Evolutionary conservation across 2,113 vertebrate species (phyloP).

Genomic region (Pterophyllum scalare): DNA sequence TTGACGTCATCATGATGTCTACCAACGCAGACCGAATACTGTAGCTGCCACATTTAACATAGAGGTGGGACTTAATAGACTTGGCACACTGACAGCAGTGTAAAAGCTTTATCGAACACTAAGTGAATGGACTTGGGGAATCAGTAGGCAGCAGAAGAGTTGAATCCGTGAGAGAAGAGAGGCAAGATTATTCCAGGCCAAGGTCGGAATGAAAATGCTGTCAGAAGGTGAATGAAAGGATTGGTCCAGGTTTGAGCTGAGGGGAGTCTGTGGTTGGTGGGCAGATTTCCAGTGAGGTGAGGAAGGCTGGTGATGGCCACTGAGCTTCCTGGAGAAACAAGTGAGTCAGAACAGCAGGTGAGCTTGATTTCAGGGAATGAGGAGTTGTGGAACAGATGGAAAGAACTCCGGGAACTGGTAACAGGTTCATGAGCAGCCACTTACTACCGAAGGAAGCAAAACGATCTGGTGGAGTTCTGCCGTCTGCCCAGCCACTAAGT

Average conservation of each 20-base stretch:
- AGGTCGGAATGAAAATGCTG: neutral
- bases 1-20: too few relatives aligned
- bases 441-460: too few relatives aligned
- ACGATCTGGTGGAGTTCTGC: too few relatives aligned
- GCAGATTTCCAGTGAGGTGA: neutral
- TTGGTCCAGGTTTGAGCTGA: neutral
- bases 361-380: neutral
- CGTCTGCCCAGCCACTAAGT: too few relatives aligned
- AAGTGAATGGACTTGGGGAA: neutral
- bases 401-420: neutral
- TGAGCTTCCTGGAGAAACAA: too few relatives aligned
- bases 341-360: too few relatives aligned
- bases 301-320: too few relatives aligned
- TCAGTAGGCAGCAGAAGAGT: neutral
- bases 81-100: neutral
- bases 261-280: neutral
- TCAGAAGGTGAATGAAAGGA: neutral
- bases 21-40: neutral
- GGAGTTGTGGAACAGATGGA: fast-evolving
- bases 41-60: neutral
- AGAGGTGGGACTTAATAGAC: neutral
- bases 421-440: neutral
- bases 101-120: neutral
- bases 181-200: neutral
- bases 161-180: neutral